Base-by-base conservation (phyloP, 2,888 invertebrate species). In the Odontothrips loti region DNA sequence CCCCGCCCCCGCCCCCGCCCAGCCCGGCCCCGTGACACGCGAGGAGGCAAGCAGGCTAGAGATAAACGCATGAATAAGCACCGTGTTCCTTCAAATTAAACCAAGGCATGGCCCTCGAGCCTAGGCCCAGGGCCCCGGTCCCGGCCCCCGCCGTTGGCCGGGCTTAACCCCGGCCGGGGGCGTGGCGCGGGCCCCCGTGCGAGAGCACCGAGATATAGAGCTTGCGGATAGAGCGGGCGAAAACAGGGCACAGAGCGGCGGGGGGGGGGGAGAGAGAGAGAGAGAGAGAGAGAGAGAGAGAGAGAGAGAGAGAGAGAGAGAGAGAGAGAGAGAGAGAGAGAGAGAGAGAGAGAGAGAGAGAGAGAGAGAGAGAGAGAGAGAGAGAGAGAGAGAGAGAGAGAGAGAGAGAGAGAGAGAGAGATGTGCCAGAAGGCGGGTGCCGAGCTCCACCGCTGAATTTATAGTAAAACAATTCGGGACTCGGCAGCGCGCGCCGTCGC, bases 41-140 rank as follows among this genome's bases (percentile, higher is more conserved):
- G 51, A 12, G 20, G 15, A 51, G 51, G 51, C 68, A 23, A 68
- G 68, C n/a, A 20, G 68, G 20, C 23, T 20, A 68, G 68, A 68
- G 68, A 68, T 68, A 68, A 68, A 68, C 68, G 68, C 68, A 23
- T 68, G 68, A 68, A 68, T 68, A 68, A 68, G 68, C 68, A 68
- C 68, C 68, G 23, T 68, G 68, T 68, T 68, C 68, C 68, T 68
- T 68, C 68, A 68, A 68, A 68, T 68, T 68, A 68, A 68, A 68
- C 68, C 68, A 68, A 68, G 68, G 68, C 68, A 20, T 51, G 68
- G 68, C 68, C 51, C 51, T 51, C 51, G 20, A 20, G 51, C 15
- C 51, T 43, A 43, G 34, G 34, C 6, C 34, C 34, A 2, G 34
- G 34, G n/a, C n/a, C n/a, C n/a, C n/a, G n/a, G n/a, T n/a, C 34